Conservation (phyloP, 1,140 invertebrate species). For the Camponotus floridanus region DNA sequence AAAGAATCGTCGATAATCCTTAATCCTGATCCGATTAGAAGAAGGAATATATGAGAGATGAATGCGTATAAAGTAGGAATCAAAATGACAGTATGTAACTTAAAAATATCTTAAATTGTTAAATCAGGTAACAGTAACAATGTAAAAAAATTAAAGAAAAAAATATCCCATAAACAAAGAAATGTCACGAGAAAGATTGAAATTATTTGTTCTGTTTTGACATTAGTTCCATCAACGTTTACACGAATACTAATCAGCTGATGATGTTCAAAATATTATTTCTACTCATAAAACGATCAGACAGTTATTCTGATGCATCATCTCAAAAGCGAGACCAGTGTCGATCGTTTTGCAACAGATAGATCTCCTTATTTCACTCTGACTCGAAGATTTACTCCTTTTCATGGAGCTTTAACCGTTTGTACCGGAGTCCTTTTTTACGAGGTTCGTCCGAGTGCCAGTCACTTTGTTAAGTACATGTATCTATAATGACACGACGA, state of each 20-base stretch:
- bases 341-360: conserved; percentile 17
- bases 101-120: neutral
- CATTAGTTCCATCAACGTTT: conserved; percentile 66
- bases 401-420: conserved; percentile 63
- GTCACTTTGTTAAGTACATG: conserved; percentile 58
- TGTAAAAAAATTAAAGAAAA: neutral
- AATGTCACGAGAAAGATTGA: neutral
- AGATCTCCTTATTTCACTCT: conserved; percentile 25
- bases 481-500: conserved; percentile 44
- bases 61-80: too few relatives aligned
- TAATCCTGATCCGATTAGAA: conserved; percentile 17
- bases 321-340: conserved; percentile 22
- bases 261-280: conserved; percentile 70
- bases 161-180: neutral
- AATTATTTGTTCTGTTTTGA: conserved; percentile 9
- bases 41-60: neutral
- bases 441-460: conserved; percentile 35
- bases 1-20: conserved; percentile 25
- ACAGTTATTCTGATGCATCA: conserved; percentile 66
- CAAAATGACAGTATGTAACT: too few relatives aligned
- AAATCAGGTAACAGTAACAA: neutral
- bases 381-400: conserved; percentile 38
- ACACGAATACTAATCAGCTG: conserved; percentile 72
- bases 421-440: neutral
- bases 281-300: conserved; percentile 75